These are phyloP conservation scores for Leptinotarsa defecta DNA, from an alignment of 1,140 invertebrate species.

Conservation along the genomic window DNA sequence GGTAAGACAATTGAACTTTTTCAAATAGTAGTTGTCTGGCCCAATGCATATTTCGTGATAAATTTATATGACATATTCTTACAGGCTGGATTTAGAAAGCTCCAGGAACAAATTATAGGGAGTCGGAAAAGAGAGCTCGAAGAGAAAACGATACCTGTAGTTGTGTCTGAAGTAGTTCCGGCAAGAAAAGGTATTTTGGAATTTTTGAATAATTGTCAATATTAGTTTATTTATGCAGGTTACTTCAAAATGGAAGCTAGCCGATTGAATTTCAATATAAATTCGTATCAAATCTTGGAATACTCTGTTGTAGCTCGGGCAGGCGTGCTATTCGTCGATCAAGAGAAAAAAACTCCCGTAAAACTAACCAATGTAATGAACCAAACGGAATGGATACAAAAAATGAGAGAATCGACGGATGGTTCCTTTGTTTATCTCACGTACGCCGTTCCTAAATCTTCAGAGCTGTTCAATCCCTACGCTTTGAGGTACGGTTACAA, in stretches of 20 bases:
- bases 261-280: too few species aligned
- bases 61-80: not conserved
- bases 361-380: conserved; percentile 52
- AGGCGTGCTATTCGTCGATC: not conserved
- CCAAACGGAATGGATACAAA: conserved; percentile 63
- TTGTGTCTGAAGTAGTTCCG: too few species aligned
- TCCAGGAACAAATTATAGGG: conserved; percentile 28
- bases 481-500: conserved; percentile 52
- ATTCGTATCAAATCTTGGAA: too few species aligned
- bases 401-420: conserved; percentile 58
- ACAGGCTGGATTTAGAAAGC: conserved; percentile 36
- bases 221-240: not conserved
- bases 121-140: not conserved
- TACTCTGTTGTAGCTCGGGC: not conserved
- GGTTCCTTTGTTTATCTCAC: conserved; percentile 70
- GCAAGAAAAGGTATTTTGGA: too few species aligned
- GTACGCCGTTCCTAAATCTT: conserved; percentile 69
- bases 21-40: too few species aligned
- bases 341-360: conserved; percentile 11
- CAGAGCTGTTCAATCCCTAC: conserved; percentile 73
- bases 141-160: not conserved
- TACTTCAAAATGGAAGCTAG: too few species aligned
- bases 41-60: too few species aligned
- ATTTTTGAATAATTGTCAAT: not conserved
- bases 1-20: conserved; percentile 51